These are phyloP conservation scores for Ptycholaimellus sp. DNA, from an alignment of 2,888 invertebrate species.

Conservation along the genomic window DNA sequence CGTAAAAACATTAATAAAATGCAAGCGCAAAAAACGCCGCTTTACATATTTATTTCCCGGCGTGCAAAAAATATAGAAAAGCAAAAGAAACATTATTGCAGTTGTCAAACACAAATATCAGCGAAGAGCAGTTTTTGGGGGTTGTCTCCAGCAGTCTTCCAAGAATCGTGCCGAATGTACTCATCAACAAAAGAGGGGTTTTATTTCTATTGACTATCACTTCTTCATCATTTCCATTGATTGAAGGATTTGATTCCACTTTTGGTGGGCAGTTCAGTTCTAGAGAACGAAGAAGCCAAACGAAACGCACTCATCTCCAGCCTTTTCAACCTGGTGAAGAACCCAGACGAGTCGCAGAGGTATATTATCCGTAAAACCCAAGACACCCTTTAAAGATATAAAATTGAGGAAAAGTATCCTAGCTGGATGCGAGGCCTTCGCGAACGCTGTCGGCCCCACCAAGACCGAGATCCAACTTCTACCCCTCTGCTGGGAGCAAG, in stretches of 20 bases:
- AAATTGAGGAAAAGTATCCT: constrained; percentile 27
- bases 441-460: constrained; percentile 29
- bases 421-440: constrained; percentile 31
- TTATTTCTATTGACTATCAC: no score
- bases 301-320: no score
- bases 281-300: no score
- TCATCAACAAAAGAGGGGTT: constrained; percentile 42
- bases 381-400: no score
- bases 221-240: no score
- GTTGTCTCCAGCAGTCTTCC: constrained; percentile 38
- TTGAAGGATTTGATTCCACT: constrained; percentile 41
- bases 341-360: constrained; percentile 43
- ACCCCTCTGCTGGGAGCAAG: constrained; percentile 46
- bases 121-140: no score
- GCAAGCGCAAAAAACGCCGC: no score
- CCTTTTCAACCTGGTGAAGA: constrained; percentile 48
- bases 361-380: constrained; percentile 23
- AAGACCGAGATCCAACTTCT: constrained; percentile 43
- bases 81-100: not conserved
- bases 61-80: no score
- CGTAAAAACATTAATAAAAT: no score
- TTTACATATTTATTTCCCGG: no score
- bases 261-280: constrained; percentile 38
- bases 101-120: not conserved
- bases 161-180: constrained; percentile 43